These are phyloP conservation scores for Progne subis DNA, from an alignment of 2,113 vertebrate species.

Conservation along the genomic window DNA sequence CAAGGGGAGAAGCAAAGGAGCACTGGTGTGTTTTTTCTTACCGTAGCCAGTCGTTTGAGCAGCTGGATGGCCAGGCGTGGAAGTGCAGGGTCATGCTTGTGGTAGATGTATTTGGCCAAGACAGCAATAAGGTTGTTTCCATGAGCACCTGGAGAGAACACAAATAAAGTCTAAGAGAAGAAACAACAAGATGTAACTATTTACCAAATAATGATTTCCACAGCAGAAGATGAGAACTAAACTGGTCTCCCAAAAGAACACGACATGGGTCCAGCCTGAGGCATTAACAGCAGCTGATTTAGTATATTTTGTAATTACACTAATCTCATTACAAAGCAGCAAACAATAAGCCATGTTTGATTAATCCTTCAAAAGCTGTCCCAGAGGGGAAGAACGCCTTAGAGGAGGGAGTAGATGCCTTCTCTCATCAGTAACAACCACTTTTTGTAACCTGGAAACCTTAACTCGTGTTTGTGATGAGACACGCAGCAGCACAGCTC, in stretches of 20 bases:
- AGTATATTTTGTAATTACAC: not conserved
- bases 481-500: not conserved
- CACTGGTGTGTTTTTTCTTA: constrained; percentile 52
- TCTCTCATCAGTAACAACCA: not conserved
- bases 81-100: constrained; percentile 93
- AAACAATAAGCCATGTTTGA: not conserved
- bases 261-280: not conserved
- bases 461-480: not conserved
- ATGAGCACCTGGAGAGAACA: constrained; percentile 82
- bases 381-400: not conserved
- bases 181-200: not conserved
- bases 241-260: not conserved
- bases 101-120: constrained; percentile 97
- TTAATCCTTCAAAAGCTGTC: not conserved
- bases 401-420: not conserved
- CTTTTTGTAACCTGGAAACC: not conserved
- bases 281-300: not conserved
- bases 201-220: not conserved
- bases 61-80: constrained; percentile 95
- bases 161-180: not conserved
- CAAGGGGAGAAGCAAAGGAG: not conserved
- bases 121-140: constrained; percentile 96
- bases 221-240: not conserved
- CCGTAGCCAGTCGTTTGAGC: constrained; percentile 93
- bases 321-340: not conserved